A percentile compares a stretch with the other conserved stretches of the same genome.
These are phyloP conservation scores for Carettochelys insculpta DNA, from an alignment of 2,113 vertebrate species.

Conservation along the genomic window DNA sequence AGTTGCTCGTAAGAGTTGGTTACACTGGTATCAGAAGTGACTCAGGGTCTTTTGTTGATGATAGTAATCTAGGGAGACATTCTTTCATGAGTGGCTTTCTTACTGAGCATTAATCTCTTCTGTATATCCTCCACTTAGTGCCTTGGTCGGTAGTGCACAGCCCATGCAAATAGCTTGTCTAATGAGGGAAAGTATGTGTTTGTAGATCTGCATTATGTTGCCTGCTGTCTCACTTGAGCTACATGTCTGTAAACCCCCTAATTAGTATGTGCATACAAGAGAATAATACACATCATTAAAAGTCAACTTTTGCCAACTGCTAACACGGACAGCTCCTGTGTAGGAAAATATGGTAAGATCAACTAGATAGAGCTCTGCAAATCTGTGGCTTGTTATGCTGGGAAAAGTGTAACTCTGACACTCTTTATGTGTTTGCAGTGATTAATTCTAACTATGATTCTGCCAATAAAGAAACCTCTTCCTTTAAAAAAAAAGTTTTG, in stretches of 20 bases:
- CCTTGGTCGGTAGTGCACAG: not conserved
- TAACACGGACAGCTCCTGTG: not conserved
- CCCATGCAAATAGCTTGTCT: not conserved
- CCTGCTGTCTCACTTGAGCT: not conserved
- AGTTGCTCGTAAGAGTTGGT: conserved; percentile 31
- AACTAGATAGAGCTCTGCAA: too few relatives aligned
- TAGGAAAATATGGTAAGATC: not conserved
- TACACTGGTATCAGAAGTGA: not conserved
- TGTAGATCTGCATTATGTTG: not conserved
- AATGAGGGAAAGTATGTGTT: not conserved
- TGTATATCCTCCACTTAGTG: not conserved
- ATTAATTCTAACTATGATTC: conserved; percentile 3
- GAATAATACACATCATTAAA: not conserved
- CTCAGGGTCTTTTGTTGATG: not conserved
- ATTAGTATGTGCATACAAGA: not conserved
- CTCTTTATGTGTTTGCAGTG: not conserved
- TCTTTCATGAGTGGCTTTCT: not conserved
- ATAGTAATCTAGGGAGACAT: not conserved
- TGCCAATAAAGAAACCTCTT: conserved; percentile 16
- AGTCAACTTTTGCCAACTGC: conserved; percentile 4
- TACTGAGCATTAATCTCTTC: not conserved
- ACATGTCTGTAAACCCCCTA: not conserved
- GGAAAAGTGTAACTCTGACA: not conserved
- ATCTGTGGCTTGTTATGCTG: not conserved
- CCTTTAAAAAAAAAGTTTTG: conserved; percentile 34